phyloP scores from a whole-genome alignment of 2,113 vertebrate genomes.

The Leptosomus discolor region DNA sequence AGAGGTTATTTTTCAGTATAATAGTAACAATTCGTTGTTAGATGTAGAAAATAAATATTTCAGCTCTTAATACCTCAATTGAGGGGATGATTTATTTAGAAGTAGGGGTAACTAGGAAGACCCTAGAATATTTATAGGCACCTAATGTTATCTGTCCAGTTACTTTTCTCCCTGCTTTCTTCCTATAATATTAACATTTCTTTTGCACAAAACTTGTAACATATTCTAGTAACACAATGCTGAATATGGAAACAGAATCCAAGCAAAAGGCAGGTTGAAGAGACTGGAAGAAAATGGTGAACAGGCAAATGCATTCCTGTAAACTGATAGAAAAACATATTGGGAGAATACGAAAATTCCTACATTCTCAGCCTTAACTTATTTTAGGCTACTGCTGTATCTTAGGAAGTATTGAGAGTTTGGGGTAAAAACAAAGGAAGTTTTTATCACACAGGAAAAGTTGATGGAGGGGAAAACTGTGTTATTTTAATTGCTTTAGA shows the following conservation, averaged over 20 bases:
- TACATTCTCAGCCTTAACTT: not conserved
- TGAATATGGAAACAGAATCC: not conserved
- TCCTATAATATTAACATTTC: not conserved
- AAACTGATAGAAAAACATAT: not conserved
- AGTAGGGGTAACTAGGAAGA: not conserved
- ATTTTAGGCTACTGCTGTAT: not conserved
- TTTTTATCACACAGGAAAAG: not conserved
- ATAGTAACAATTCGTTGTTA: not conserved
- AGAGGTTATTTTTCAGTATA: not conserved
- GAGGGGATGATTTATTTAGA: not conserved
- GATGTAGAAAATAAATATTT: not conserved
- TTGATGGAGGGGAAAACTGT: not conserved
- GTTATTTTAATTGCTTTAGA: not conserved
- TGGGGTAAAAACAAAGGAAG: not conserved
- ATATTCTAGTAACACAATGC: not conserved
- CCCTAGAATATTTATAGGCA: not conserved
- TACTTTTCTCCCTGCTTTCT: not conserved
- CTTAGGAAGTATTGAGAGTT: not conserved
- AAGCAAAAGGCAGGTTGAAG: not conserved
- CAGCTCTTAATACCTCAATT: not conserved
- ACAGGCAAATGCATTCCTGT: not conserved
- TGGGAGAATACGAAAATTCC: not conserved
- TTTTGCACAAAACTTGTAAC: not conserved
- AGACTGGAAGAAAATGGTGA: not conserved
- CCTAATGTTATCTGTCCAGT: not conserved